These are phyloP conservation scores for Amiota minor DNA, from an alignment of 2,888 invertebrate genomes.

Conservation along the genomic window DNA sequence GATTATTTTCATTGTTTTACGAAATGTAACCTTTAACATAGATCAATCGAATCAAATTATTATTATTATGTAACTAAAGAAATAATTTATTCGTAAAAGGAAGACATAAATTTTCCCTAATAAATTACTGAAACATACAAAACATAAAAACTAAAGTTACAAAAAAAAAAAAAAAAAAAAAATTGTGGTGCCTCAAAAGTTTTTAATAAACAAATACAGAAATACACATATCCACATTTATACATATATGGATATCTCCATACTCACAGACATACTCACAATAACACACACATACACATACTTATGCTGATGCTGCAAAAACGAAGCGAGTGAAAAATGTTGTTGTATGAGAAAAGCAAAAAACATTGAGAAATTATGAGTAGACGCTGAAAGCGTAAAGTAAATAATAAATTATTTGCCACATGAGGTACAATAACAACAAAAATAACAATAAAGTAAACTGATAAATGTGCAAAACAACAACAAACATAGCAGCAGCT, in stretches of 20 bases:
- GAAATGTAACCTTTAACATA: too few species aligned
- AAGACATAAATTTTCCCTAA: too few species aligned
- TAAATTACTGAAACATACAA: too few species aligned
- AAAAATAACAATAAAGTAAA: constrained; percentile 17
- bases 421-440: constrained; percentile 25
- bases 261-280: not conserved
- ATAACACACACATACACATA: too few species aligned
- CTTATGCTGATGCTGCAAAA: not conserved
- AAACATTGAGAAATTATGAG: constrained; percentile 15
- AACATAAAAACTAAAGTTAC: too few species aligned
- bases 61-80: too few species aligned
- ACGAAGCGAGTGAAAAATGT: not conserved
- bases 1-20: too few species aligned
- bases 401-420: constrained; percentile 31
- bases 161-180: not conserved
- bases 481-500: constrained; percentile 12
- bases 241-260: not conserved
- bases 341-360: constrained; percentile 15
- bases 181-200: not conserved
- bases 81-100: too few species aligned
- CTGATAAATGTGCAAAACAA: constrained; percentile 7
- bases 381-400: constrained; percentile 20
- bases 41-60: too few species aligned
- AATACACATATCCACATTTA: not conserved
- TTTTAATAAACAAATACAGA: not conserved